Base-by-base conservation (phyloP, 2,888 invertebrate genomes). In the Drosophila ezoana region DNA sequence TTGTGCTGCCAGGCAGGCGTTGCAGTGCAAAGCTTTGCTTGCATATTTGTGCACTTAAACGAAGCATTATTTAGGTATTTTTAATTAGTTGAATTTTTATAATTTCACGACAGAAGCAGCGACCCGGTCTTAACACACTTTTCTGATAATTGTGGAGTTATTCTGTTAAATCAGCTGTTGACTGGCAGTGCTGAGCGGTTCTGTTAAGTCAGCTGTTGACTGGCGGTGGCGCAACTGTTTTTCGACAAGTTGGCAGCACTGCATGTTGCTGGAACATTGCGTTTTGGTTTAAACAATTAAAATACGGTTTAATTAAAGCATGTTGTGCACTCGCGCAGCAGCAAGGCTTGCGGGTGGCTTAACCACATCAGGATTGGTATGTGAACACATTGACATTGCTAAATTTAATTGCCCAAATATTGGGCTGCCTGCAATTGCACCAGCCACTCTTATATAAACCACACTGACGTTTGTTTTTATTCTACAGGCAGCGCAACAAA, bases 371-470 rank as follows among this genome's bases (percentile, higher is more conserved):
- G 69, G 82, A 41, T 60, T 64, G 76, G 91, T 90, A 81, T 72
- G 87, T 59, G 1, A 20, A 32, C 0, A n/a, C 1, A 28, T 4
- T 18, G 10, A n/a, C 2, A 37, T 9, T 10, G 9, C 1, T 13
- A n/a, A 14, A 38, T 38, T 9, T 16, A 14, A 40, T 40, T 13
- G 14, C 16, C n/a, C 13, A 13, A 18, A 10, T 18, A 14, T 18
- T 38, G 10, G 9, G 37, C 14, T 32, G 13, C 11, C 8, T 43
- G 59, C 32, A 33, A 43, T 9, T 51, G 43, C 69, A 72, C 13
- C 38, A 45, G 23, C 9, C 23, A 47, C 63, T 83, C 90, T 91
- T 91, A 91, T 79, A 88, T 91, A 91, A 91, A 91, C 87, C 49
- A 45, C 48, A 32, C 43, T 37, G 18, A 23, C 20, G 8, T 32